Percentiles rank a stretch among this genome's conserved stretches.
phyloP scores from a whole-genome alignment of 2,888 invertebrate species.

The Megaustenia siamemsis region DNA sequence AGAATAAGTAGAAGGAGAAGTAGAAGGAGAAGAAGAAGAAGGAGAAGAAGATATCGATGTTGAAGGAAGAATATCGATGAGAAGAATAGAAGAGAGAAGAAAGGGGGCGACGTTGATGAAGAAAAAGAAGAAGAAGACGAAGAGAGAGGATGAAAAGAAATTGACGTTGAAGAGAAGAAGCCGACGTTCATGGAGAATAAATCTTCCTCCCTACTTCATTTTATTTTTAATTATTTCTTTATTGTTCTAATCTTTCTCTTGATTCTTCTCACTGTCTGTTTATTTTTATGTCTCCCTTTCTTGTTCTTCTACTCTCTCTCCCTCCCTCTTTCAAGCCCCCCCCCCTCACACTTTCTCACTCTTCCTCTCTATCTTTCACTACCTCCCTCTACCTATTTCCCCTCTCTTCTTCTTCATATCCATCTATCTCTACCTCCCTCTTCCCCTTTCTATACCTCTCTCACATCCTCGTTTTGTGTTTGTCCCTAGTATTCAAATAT shows the following conservation, averaged over 20 bases:
- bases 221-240: too few species aligned
- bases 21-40: neutral
- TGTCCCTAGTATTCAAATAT: too few species aligned
- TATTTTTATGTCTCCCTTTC: neutral
- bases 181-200: neutral
- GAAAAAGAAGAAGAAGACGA: too few species aligned
- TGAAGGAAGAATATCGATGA: neutral
- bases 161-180: neutral
- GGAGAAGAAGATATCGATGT: neutral
- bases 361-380: too few species aligned
- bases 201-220: too few species aligned
- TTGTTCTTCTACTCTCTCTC: constrained; percentile 10
- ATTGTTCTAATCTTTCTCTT: constrained; percentile 1
- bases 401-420: too few species aligned
- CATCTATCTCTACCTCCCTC: too few species aligned
- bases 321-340: neutral
- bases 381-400: too few species aligned
- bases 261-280: constrained; percentile 12
- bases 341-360: too few species aligned
- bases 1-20: neutral
- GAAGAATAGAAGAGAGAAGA: neutral
- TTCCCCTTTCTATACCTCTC: too few species aligned
- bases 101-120: neutral
- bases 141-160: neutral
- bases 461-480: too few species aligned